Evolutionary conservation across 1,140 invertebrate genomes (phyloP).

Genomic region (Heliconius melpomene): DNA sequence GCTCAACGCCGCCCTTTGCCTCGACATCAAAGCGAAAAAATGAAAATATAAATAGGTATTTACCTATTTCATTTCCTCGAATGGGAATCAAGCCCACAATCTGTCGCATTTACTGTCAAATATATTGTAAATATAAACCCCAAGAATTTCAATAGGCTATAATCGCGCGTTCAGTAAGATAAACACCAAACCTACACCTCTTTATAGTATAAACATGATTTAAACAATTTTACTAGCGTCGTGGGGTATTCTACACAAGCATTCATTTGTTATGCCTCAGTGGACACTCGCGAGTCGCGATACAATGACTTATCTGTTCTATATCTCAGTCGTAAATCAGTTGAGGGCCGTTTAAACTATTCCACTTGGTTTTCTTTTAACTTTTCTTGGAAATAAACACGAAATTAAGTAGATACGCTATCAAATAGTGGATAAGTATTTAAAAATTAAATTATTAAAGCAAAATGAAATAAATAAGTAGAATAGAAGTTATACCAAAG

Average conservation of each 20-base stretch:
- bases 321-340: slow-evolving; percentile 34
- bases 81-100: no score
- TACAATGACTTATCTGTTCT: slow-evolving; percentile 34
- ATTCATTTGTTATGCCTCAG: slow-evolving; percentile 24
- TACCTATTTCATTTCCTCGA: no score
- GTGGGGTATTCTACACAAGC: slow-evolving; percentile 1
- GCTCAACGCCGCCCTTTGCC: no score
- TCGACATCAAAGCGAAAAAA: no score
- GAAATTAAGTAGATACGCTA: background rate
- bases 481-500: background rate
- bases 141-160: no score
- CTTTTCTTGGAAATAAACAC: slow-evolving; percentile 11
- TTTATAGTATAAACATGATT: background rate
- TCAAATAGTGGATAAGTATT: background rate
- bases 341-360: slow-evolving; percentile 24
- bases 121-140: no score
- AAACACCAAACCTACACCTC: background rate
- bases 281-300: slow-evolving; percentile 18
- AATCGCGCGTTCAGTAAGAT: no score
- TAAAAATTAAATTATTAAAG: background rate
- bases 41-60: no score
- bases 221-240: slow-evolving; percentile 6
- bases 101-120: no score
- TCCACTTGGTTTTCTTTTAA: slow-evolving; percentile 22
- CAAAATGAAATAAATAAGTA: no score